Evolutionary conservation across 1,140 invertebrate species (phyloP), one percentile per base, ranked within the genome.

Genomic region (Drosophila orena): DNA sequence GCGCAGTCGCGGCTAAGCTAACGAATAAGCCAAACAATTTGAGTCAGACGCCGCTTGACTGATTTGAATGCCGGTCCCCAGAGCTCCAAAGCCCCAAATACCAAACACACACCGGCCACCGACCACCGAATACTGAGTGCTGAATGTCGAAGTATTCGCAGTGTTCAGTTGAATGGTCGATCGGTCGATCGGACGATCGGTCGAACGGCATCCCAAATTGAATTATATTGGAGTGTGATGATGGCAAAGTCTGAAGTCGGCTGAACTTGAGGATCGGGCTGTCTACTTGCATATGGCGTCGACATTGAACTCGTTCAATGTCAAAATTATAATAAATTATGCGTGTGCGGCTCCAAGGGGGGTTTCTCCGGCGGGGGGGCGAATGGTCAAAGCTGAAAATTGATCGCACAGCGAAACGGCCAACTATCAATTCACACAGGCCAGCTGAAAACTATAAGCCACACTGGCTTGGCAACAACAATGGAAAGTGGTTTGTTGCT

Each of bases 231-330:
- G 60, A 60, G 75, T 59, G 46, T 50, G 27, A 40, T 43, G 58
- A 46, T 43, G 58, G 42, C 65, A 61, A 69, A 69, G 65, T 49
- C 64, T 30, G 50, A 37, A 61, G 59, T 58, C 59, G 37, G 42
- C 42, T 70, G 64, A 70, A 70, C 66, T 70, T 70, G 62, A 47
- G 46, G 34, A 22, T 46, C n/a, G 27, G 30, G 27, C 42, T 66
- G 74, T 69, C 62, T 76, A 72, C 72, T 60, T 81, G 81, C 78
- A 86, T 88, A 86, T 57, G 2, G 30, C 49, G 50, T 79, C 79
- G 85, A 90, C 85, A 89, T 89, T 89, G 85, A 90, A 90, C 80
- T 77, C 78, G 74, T 90, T 89, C 85, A 89, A 89, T 89, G 85
- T 85, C 85, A 90, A 72, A 71, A 85, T 89, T 89, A 86, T 75